Base-by-base conservation (phyloP, 2,888 invertebrate species). In the Diadromus collaris region DNA sequence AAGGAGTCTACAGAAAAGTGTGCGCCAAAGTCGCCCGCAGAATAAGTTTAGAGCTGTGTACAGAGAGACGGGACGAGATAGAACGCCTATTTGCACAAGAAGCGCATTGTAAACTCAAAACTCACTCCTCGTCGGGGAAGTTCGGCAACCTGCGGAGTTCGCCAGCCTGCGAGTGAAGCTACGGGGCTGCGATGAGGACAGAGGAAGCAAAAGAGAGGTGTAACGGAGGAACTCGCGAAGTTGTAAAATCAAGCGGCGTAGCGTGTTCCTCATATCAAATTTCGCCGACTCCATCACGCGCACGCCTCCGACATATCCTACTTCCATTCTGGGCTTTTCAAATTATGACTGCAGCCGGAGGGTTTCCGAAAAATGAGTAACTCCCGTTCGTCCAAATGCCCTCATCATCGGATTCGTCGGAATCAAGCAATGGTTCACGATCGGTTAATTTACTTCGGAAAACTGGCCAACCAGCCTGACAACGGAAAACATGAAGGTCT, bases 41-140 rank as follows among this genome's bases (percentile, higher is more conserved):
- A 86, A 87, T 83, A 87, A 88, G 86, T 86, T 88, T 82, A 84
- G 80, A 83, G 83, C 81, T 72, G 70, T 76, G 71, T 58, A 64
- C 58, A 38, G 21, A 63, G 68, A 54, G 64, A 46, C 21, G 46
- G 72, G 56, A 51, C 46, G 63, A 67, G 72, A 56, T 63, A 29
- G 71, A 61, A 51, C 19, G 51, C 46, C 81, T 85, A 87, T 89
- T 89, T 88, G 88, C 84, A 84, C 86, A 86, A 86, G 86, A 85
- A 86, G 82, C 83, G 84, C 79, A 63, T 68, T 64, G 85, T 83
- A 86, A 88, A 87, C 87, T 87, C 82, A 82, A 82, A 86, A 84
- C 82, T 82, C 73, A 51, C 81, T 83, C 78, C 79, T 82, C 79
- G 81, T 78, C 78, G 70, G 64, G 76, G 82, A 87, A 88, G 83